phyloP scores from a whole-genome alignment of 2,113 vertebrate species.

The Carollia perspicillata region DNA sequence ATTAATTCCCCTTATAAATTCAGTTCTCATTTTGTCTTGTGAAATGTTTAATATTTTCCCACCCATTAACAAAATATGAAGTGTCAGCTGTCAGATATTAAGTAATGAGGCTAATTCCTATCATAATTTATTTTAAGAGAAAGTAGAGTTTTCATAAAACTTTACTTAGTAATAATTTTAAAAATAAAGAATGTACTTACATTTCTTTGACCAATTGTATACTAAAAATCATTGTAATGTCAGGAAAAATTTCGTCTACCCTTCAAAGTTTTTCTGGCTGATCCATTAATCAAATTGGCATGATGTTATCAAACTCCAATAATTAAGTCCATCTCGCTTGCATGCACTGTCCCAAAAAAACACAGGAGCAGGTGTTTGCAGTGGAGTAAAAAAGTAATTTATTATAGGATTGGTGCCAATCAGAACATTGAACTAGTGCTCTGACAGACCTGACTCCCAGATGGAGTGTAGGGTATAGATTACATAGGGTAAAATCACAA shows the following conservation, averaged over 20 bases:
- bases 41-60: neutral
- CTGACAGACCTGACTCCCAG: neutral
- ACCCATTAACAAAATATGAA: slow-evolving; percentile 11
- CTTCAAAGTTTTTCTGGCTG: neutral
- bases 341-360: neutral
- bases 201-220: slow-evolving; percentile 17
- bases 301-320: neutral
- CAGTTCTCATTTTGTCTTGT: neutral
- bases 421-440: neutral
- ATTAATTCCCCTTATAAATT: neutral
- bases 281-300: neutral
- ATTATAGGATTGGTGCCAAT: neutral
- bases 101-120: neutral
- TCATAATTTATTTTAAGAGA: slow-evolving; percentile 20
- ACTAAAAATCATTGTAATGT: neutral
- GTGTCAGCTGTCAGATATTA: neutral
- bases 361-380: neutral
- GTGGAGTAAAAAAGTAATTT: neutral
- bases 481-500: neutral
- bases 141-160: neutral
- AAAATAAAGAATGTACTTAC: neutral
- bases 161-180: neutral
- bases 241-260: neutral
- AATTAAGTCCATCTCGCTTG: neutral
- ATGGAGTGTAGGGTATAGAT: neutral